Base-by-base conservation (phyloP, 2,113 vertebrate genomes). In the Nesoenas mayeri region DNA sequence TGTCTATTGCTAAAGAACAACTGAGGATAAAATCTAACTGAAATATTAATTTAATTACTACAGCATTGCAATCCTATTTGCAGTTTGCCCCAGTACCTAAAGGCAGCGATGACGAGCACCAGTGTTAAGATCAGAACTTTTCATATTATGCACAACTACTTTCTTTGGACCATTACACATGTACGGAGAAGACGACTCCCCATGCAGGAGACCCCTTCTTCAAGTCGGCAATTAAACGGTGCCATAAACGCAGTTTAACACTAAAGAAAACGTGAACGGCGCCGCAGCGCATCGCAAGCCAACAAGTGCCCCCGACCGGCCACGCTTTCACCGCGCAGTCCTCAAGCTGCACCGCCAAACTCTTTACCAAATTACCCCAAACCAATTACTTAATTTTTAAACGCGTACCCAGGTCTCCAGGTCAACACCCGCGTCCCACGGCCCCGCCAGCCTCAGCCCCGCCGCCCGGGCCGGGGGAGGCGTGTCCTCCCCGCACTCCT, bases 401-500 rank as follows among this genome's bases (percentile, higher is more conserved):
- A 67, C 29, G 10, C 29, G 21, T 2, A n/a, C 20, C 65, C 42
- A 2, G 21, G 11, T 80, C 6, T 32, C 3, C 74, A 6, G 11
- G 2, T 4, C 2, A 42, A 71, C 47, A 21, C 11, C 24, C 12
- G 19, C 0, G 8, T 5, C 18, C 2, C 47, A 8, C 70, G n/a
- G 8, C 22, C 66, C 14, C 40, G 21, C 44, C 29, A 19, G 54
- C 16, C 60, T 5, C 40, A 40, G 18, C 47, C 47, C 47, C 29
- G 61, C 85, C 58, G 77, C 93, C 48, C 70, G 18, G n/a, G 38
- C 3, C 21, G 10, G 28, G 48, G 62, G 51, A 97, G 89, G 93
- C 87, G 96, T 88, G 94, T 93, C 93, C 66, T 51, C n/a, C 56
- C 47, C 42, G 57, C 54, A 61, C 81, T 88, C 58, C 91, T 96